phyloP scores from a whole-genome alignment of 64 coral and sea anemone genomes.

The Acropora yongei region DNA sequence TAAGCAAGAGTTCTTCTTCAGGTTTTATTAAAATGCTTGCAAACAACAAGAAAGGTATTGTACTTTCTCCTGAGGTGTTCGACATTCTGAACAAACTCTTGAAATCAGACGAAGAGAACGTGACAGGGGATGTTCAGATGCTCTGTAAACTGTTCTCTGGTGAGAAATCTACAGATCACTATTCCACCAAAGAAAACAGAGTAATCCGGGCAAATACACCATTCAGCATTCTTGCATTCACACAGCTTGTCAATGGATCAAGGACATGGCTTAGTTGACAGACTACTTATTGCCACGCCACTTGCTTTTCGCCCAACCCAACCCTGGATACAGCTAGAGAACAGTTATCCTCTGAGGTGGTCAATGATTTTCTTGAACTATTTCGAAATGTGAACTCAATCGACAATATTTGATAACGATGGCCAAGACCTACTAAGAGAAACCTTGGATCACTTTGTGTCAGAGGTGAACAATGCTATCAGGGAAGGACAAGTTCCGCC shows the following conservation, averaged over 20 bases:
- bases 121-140: conserved; percentile 24
- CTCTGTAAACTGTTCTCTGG: conserved; percentile 54
- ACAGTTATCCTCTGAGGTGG: too few species aligned
- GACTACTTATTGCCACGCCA: conserved; percentile 24
- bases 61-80: conserved; percentile 29
- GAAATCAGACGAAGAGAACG: conserved; percentile 54
- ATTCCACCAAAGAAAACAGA: conserved; percentile 23
- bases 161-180: conserved; percentile 9
- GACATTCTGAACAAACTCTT: conserved; percentile 45
- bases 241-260: conserved; percentile 40
- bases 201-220: conserved; percentile 23
- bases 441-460: too few species aligned
- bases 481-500: conserved; percentile 35
- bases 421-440: too few species aligned
- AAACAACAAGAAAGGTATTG: background rate
- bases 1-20: conserved; percentile 6
- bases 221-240: conserved; percentile 56
- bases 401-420: too few species aligned
- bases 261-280: conserved; percentile 32
- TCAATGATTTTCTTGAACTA: too few species aligned
- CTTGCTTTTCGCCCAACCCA: conserved; percentile 16
- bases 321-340: too few species aligned
- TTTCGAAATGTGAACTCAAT: too few species aligned
- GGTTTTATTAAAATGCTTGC: background rate
- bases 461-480: too few species aligned